Evolutionary conservation across 2,113 vertebrate genomes (phyloP).

Genomic region (Sinocyclocheilus anophthalmus): DNA sequence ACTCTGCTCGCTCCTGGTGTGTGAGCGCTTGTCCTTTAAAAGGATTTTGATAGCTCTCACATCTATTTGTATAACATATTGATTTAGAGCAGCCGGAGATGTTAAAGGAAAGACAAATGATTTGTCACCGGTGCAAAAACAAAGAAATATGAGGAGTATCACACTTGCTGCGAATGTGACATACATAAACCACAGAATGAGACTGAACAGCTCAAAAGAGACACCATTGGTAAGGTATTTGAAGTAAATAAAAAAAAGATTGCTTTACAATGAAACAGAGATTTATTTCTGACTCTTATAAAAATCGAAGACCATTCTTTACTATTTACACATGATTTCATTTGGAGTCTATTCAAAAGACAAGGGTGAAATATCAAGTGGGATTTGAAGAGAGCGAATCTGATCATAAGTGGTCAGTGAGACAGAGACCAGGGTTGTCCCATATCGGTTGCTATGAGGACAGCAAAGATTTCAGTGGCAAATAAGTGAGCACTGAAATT

Average conservation of each 20-base stretch:
- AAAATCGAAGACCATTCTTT: not conserved
- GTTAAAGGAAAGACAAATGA: constrained; percentile 47
- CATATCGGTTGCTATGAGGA: constrained; percentile 41
- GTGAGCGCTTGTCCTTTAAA: constrained; percentile 17
- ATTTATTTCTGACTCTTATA: not conserved
- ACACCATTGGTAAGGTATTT: not conserved
- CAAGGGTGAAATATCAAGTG: constrained; percentile 43
- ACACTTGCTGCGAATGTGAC: not conserved
- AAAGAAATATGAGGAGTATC: constrained; percentile 17
- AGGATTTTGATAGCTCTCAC: constrained; percentile 35
- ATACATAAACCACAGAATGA: constrained; percentile 2
- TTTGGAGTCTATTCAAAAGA: constrained; percentile 54
- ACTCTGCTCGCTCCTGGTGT: not conserved
- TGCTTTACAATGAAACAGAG: not conserved
- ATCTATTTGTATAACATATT: constrained; percentile 43
- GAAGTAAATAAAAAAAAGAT: not conserved
- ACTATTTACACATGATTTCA: constrained; percentile 33
- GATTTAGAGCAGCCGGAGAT: constrained; percentile 28
- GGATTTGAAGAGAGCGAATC: constrained; percentile 38
- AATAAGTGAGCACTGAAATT: not conserved
- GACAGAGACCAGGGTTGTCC: not conserved
- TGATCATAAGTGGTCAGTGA: constrained; percentile 26
- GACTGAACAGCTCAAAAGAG: not conserved
- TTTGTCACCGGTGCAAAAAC: constrained; percentile 39
- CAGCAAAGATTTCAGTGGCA: constrained; percentile 30